These are phyloP conservation scores for Crocuta crocuta DNA, from an alignment of 2,113 vertebrate species.

Conservation along the genomic window DNA sequence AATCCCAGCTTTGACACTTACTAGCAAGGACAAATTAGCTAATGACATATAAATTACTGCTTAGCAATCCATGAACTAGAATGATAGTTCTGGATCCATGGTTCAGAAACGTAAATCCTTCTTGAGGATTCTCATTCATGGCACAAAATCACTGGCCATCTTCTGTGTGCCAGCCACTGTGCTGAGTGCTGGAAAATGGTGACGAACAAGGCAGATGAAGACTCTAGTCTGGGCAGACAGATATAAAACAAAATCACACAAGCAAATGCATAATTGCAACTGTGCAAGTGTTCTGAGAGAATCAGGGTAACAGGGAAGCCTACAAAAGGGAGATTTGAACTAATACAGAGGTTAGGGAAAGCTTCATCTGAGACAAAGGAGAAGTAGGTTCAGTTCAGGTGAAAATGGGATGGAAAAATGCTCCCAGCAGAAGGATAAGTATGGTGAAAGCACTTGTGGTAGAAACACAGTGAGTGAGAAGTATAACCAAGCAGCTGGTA, in stretches of 20 bases:
- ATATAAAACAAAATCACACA: neutral
- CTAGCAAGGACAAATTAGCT: neutral
- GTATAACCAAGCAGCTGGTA: neutral
- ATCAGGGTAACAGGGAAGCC: neutral
- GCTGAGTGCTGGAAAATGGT: neutral
- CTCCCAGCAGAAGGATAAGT: neutral
- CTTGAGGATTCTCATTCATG: neutral
- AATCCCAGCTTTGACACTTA: neutral
- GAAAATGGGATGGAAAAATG: neutral
- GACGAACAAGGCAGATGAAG: neutral
- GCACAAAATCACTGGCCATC: neutral
- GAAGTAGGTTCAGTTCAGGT: neutral
- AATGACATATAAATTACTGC: neutral
- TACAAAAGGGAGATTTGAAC: neutral
- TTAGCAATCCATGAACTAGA: neutral
- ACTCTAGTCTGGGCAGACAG: neutral
- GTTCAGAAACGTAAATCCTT: neutral
- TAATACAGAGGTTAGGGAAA: neutral
- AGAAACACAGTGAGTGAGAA: neutral
- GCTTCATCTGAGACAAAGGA: neutral
- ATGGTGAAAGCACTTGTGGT: neutral
- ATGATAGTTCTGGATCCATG: neutral
- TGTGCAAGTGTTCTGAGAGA: neutral
- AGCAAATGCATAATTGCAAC: neutral
- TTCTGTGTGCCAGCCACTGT: neutral